A percentile compares a stretch with the other conserved stretches of the same genome.
These are phyloP conservation scores for Linurgus olivaceus DNA, from an alignment of 2,797 vertebrate genomes.

Conservation along the genomic window DNA sequence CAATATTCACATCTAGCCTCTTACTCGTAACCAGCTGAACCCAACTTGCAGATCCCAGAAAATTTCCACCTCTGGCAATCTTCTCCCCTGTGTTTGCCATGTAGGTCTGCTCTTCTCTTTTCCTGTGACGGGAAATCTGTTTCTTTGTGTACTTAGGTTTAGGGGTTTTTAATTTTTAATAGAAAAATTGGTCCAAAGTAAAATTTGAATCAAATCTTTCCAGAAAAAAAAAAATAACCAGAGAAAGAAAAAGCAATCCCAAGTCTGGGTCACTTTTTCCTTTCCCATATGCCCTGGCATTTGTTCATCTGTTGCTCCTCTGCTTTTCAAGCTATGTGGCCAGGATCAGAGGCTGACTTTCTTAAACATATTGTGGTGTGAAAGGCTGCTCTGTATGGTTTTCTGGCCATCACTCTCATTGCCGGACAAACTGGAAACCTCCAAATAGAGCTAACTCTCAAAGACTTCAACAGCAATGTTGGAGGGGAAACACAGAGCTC, in stretches of 20 bases:
- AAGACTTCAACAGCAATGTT: not conserved
- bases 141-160: constrained; percentile 31
- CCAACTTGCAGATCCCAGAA: constrained; percentile 43
- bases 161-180: not conserved
- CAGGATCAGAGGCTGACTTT: constrained; percentile 9
- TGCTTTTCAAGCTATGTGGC: constrained; percentile 34
- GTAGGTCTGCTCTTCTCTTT: constrained; percentile 22
- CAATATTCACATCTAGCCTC: constrained; percentile 47
- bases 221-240: not conserved
- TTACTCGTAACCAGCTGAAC: constrained; percentile 44
- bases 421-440: constrained; percentile 8
- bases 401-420: constrained; percentile 7
- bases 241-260: not conserved
- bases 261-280: constrained; percentile 47
- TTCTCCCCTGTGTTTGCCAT: not conserved
- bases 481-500: not conserved
- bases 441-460: not conserved
- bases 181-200: constrained; percentile 22
- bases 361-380: constrained; percentile 12
- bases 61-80: constrained; percentile 62
- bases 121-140: constrained; percentile 53
- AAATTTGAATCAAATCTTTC: constrained; percentile 24
- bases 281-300: constrained; percentile 30
- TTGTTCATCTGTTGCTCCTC: constrained; percentile 32
- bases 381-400: constrained; percentile 24